phyloP scores from a whole-genome alignment of 2,113 vertebrate species.

The Phyllostomus hastatus region DNA sequence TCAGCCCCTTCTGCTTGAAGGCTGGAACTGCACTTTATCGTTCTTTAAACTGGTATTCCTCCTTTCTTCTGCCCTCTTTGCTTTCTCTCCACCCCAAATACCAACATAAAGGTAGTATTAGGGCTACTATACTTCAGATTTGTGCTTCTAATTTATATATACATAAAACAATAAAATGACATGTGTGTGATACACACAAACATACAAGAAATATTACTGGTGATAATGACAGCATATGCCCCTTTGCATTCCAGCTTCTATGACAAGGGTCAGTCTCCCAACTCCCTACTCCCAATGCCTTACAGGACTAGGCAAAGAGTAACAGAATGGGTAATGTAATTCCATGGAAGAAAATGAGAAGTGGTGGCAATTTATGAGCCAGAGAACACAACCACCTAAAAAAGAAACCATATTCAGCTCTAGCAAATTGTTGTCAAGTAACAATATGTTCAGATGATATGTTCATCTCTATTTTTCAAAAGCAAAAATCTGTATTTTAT shows the following conservation, averaged over 20 bases:
- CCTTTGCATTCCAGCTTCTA: background rate
- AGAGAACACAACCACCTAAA: background rate
- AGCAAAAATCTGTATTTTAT: background rate
- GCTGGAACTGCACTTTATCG: background rate
- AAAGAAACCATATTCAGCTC: background rate
- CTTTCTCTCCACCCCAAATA: background rate
- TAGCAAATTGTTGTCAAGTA: background rate
- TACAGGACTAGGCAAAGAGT: background rate
- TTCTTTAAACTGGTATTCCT: background rate
- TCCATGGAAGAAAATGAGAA: slow-evolving; percentile 5
- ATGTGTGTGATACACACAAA: background rate
- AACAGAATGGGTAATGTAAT: background rate
- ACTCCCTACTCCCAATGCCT: background rate
- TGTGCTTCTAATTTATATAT: background rate
- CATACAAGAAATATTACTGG: background rate
- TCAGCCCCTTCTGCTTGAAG: background rate
- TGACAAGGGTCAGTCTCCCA: background rate
- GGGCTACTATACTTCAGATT: background rate
- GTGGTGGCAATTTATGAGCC: background rate
- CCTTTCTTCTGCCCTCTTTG: background rate
- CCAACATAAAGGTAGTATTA: background rate
- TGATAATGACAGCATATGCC: background rate
- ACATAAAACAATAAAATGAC: background rate
- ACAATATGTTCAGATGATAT: background rate
- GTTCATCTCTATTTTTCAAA: slow-evolving; percentile 3